Evolutionary conservation across 1,140 invertebrate genomes (phyloP).

Genomic region (Liolophura sinensis): DNA sequence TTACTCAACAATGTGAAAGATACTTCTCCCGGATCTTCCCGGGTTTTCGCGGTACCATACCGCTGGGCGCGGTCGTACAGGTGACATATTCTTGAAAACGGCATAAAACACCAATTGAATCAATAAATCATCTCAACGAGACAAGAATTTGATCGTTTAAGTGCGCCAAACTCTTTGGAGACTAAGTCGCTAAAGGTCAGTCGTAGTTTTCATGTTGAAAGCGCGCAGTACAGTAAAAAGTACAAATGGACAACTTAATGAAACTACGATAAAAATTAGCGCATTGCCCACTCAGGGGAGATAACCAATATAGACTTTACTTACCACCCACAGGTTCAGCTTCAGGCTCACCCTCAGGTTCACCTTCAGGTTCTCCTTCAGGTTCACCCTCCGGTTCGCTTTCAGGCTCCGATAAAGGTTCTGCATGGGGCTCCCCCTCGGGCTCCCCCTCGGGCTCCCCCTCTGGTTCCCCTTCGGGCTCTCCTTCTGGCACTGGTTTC

Average conservation of each 20-base stretch:
- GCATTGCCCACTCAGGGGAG: not conserved
- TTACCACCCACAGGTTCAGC: not conserved
- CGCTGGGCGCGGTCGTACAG: too few relatives aligned
- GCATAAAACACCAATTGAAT: not conserved
- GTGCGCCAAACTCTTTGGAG: too few relatives aligned
- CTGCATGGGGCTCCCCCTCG: constrained; percentile 47
- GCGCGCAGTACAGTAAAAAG: not conserved
- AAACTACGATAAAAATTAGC: not conserved
- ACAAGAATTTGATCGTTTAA: too few relatives aligned
- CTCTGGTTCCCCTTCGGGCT: not conserved
- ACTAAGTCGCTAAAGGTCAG: not conserved
- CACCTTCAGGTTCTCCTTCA: constrained; percentile 4
- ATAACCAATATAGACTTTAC: not conserved
- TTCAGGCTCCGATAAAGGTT: constrained; percentile 23
- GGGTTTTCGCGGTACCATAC: too few relatives aligned
- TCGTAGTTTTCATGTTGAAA: not conserved
- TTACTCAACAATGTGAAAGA: too few relatives aligned
- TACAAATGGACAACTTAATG: not conserved
- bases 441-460: constrained; percentile 14
- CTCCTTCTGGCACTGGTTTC: constrained; percentile 3
- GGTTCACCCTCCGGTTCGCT: constrained; percentile 12
- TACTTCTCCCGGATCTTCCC: too few relatives aligned
- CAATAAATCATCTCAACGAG: not conserved
- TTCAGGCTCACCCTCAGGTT: constrained; percentile 1
- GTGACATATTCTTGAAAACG: too few relatives aligned